phyloP scores from a whole-genome alignment of 2,113 vertebrate species.

The Halichoerus grypus region DNA sequence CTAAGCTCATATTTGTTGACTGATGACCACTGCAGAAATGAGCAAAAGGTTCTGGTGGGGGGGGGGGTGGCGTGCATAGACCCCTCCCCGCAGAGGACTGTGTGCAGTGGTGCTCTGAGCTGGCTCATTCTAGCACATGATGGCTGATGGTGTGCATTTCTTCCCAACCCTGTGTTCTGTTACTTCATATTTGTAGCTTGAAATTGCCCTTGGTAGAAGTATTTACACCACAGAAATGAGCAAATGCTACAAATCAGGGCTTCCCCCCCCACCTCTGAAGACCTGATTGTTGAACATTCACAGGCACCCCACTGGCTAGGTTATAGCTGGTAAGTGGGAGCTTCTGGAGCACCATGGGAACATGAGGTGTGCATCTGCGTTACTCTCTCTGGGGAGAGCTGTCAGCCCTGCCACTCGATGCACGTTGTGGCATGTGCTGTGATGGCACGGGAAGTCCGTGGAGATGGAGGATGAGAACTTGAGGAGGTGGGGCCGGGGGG shows the following conservation, averaged over 20 bases:
- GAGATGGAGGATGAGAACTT: background rate
- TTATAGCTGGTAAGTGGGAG: background rate
- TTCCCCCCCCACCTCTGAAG: background rate
- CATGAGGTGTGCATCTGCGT: background rate
- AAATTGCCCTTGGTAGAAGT: accelerated
- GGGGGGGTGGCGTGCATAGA: background rate
- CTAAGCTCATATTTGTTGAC: background rate
- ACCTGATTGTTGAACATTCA: background rate
- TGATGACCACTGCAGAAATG: background rate
- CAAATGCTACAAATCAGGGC: background rate
- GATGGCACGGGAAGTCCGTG: background rate
- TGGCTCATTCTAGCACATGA: background rate
- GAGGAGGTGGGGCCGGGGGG: background rate
- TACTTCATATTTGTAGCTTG: background rate
- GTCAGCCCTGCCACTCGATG: background rate
- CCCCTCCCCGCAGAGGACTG: accelerated
- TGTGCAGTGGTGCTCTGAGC: background rate
- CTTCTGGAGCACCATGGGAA: background rate
- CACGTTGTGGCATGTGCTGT: background rate
- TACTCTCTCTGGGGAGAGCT: background rate
- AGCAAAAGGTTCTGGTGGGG: background rate
- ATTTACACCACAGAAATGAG: background rate
- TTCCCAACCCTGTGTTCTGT: background rate
- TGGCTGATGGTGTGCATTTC: background rate
- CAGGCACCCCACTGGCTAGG: background rate